A percentile compares a stretch with the other conserved stretches of the same genome.
These are phyloP conservation scores for Theocolax elegans DNA, from an alignment of 1,140 invertebrate genomes.

Conservation along the genomic window DNA sequence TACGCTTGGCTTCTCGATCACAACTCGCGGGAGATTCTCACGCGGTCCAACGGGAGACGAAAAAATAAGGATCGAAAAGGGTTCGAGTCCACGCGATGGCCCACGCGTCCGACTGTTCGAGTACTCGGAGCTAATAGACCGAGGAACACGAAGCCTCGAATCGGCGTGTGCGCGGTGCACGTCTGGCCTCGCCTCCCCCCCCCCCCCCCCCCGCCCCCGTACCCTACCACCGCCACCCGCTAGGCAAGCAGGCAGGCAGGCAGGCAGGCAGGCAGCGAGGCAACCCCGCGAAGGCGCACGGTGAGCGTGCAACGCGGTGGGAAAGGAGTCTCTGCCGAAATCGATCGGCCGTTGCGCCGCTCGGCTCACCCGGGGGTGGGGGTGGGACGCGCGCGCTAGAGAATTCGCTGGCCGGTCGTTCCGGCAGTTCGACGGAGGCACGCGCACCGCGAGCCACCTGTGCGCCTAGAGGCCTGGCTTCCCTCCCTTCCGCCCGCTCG, in stretches of 20 bases:
- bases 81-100: too few relatives aligned
- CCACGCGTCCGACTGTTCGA: too few relatives aligned
- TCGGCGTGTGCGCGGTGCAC: too few relatives aligned
- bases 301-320: too few relatives aligned
- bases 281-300: background rate
- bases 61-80: too few relatives aligned
- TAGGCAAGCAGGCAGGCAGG: background rate
- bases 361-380: background rate
- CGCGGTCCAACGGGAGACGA: too few relatives aligned
- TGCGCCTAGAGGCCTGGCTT: background rate
- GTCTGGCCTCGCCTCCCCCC: too few relatives aligned
- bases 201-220: too few relatives aligned
- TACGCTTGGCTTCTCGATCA: too few relatives aligned
- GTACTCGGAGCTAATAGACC: background rate
- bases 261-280: background rate
- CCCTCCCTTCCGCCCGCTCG: background rate
- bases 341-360: constrained; percentile 17
- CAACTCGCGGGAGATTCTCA: too few relatives aligned
- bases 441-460: background rate
- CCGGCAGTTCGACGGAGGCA: background rate
- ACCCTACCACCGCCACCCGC: too few relatives aligned
- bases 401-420: background rate
- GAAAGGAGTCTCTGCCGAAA: constrained; percentile 22
- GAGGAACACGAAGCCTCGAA: constrained; percentile 4
- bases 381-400: background rate